phyloP scores from a whole-genome alignment of 1,140 invertebrate genomes.

The Drosophila pseudoananassae region DNA sequence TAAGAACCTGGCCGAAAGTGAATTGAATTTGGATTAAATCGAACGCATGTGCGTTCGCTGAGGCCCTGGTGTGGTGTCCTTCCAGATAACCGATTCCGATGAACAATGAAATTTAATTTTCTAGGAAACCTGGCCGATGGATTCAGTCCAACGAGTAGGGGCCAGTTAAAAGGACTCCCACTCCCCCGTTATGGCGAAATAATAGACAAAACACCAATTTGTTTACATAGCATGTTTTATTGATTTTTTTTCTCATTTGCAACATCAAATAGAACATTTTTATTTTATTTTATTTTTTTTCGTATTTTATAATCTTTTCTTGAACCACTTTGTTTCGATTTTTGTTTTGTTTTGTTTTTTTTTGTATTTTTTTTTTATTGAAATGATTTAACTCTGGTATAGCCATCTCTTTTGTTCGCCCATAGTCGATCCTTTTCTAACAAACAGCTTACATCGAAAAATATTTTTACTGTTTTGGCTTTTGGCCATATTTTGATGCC shows the following conservation, averaged over 20 bases:
- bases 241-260: constrained; percentile 62
- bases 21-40: constrained; percentile 52
- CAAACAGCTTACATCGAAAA: constrained; percentile 80
- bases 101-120: constrained; percentile 41
- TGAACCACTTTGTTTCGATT: constrained; percentile 35
- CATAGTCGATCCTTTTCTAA: constrained; percentile 37
- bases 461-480: constrained; percentile 55
- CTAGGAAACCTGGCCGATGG: neutral
- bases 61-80: too few species aligned
- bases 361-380: constrained; percentile 1
- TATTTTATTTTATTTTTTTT: constrained; percentile 33
- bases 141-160: neutral
- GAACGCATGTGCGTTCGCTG: constrained; percentile 36
- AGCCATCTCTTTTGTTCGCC: constrained; percentile 20
- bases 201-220: neutral
- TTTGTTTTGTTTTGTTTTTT: neutral
- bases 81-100: constrained; percentile 22
- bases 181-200: neutral
- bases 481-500: constrained; percentile 5
- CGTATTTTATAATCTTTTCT: constrained; percentile 35
- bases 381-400: constrained; percentile 46
- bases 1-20: constrained; percentile 27
- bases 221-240: constrained; percentile 56
- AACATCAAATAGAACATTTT: constrained; percentile 79
- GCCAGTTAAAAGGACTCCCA: too few species aligned